phyloP scores from a whole-genome alignment of 2,797 vertebrate genomes.

The Neoniphon sammara region DNA sequence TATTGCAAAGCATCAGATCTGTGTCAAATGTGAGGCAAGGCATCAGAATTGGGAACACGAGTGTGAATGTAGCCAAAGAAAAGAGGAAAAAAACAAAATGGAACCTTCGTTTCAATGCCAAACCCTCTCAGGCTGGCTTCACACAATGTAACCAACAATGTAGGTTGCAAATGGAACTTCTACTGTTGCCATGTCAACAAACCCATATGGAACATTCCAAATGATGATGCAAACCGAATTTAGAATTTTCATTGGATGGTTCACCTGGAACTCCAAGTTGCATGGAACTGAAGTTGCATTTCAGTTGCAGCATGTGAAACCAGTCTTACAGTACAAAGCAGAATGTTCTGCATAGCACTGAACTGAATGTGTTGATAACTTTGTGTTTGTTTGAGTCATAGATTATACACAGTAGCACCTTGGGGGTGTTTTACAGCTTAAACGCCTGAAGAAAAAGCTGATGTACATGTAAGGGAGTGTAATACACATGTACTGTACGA shows the following conservation, averaged over 20 bases:
- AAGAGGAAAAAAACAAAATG: not conserved
- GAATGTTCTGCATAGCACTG: constrained; percentile 13
- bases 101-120: constrained; percentile 37
- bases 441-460: constrained; percentile 41
- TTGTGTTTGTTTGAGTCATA: constrained; percentile 10
- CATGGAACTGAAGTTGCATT: too few relatives aligned
- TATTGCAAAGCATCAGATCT: too few relatives aligned
- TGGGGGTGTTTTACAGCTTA: constrained; percentile 33
- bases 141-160: too few relatives aligned
- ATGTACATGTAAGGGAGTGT: constrained; percentile 31
- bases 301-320: too few relatives aligned
- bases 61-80: constrained; percentile 27
- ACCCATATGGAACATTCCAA: too few relatives aligned
- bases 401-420: constrained; percentile 60
- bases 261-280: too few relatives aligned
- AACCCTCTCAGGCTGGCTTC: not conserved
- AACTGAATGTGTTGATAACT: not conserved
- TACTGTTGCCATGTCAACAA: too few relatives aligned
- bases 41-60: not conserved
- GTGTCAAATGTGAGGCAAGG: too few relatives aligned
- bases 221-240: too few relatives aligned
- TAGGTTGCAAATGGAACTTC: too few relatives aligned
- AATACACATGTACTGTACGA: not conserved
- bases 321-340: constrained; percentile 17
- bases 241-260: too few relatives aligned